Percentiles rank a stretch among this genome's conserved stretches.
Evolutionary conservation across 2,888 invertebrate species (phyloP).

Genomic region (Endomychus coccineus): DNA sequence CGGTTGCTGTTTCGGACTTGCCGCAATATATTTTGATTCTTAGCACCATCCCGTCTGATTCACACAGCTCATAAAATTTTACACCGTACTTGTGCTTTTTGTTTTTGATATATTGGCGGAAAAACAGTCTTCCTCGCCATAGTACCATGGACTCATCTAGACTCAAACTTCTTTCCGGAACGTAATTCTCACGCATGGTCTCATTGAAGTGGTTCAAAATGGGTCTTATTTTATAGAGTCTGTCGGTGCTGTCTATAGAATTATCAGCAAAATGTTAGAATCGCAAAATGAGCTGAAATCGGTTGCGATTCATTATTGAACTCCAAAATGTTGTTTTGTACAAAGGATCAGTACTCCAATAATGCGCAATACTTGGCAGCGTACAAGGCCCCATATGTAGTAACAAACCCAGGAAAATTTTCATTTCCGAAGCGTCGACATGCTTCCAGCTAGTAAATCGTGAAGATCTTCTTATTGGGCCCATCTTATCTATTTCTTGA

Average conservation of each 20-base stretch:
- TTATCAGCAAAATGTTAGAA: constrained; percentile 19
- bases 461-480: no score
- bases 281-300: constrained; percentile 18
- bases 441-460: no score
- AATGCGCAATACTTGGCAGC: constrained; percentile 24
- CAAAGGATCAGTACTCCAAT: constrained; percentile 20
- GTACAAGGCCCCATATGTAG: constrained; percentile 21
- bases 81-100: constrained; percentile 25
- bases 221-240: constrained; percentile 26
- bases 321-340: constrained; percentile 19
- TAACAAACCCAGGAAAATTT: constrained; percentile 19
- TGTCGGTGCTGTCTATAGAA: constrained; percentile 18
- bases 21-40: constrained; percentile 23
- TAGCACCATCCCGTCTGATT: constrained; percentile 22
- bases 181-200: constrained; percentile 26
- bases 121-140: constrained; percentile 23
- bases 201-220: constrained; percentile 28
- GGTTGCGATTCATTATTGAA: constrained; percentile 19
- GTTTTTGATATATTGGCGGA: constrained; percentile 27
- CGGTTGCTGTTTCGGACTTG: no score
- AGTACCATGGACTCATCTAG: constrained; percentile 26
- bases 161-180: constrained; percentile 22
- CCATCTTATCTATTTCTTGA: no score
- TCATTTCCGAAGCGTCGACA: no score
- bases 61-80: constrained; percentile 29